Evolutionary conservation across 2,888 invertebrate genomes (phyloP).

Genomic region (Vandiemenella viatica): DNA sequence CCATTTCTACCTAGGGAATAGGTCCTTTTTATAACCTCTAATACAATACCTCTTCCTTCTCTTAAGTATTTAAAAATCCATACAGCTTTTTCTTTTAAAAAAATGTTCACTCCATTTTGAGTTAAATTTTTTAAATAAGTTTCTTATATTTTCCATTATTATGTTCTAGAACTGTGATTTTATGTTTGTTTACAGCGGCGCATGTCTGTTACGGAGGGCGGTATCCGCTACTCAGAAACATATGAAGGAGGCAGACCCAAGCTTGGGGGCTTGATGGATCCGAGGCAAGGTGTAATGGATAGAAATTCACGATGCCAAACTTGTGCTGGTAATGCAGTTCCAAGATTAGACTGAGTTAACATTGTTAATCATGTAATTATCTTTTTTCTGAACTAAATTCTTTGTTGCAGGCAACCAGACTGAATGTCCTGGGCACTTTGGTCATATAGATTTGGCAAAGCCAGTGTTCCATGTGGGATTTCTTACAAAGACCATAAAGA

Average conservation of each 20-base stretch:
- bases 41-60: too few species aligned
- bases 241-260: conserved; percentile 98
- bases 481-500: conserved; percentile 90
- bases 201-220: conserved; percentile 96
- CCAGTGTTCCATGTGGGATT: conserved; percentile 98
- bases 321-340: conserved; percentile 48
- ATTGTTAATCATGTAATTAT: not conserved
- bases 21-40: too few species aligned
- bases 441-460: conserved; percentile 94
- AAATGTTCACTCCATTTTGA: too few species aligned
- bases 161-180: too few species aligned
- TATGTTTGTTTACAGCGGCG: too few species aligned
- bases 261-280: conserved; percentile 97
- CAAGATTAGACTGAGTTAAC: not conserved
- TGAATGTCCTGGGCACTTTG: conserved; percentile 98
- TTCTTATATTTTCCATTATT: too few species aligned
- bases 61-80: too few species aligned
- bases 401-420: conserved; percentile 64
- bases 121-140: too few species aligned
- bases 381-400: not conserved
- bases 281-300: conserved; percentile 94
- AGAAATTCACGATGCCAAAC: conserved; percentile 86
- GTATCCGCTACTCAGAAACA: conserved; percentile 91
- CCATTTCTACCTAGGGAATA: too few species aligned
- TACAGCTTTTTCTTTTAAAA: too few species aligned